Percentiles rank a stretch among this genome's conserved stretches.
Evolutionary conservation across 2,888 invertebrate genomes (phyloP).

Genomic region (Calliscelio sp.): DNA sequence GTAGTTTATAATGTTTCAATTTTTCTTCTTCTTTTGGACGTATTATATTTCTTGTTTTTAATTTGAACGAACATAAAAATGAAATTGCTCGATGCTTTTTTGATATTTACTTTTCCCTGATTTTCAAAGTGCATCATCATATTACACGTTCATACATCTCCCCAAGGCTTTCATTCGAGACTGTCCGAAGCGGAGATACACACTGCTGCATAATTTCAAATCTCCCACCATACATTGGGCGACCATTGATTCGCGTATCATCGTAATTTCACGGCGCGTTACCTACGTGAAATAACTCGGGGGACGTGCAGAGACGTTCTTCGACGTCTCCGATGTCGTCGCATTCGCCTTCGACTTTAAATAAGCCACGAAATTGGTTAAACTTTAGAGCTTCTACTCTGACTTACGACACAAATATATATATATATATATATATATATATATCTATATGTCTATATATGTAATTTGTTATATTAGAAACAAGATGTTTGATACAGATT

Average conservation of each 20-base stretch:
- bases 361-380: slow-evolving; percentile 86
- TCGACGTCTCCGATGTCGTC: slow-evolving; percentile 75
- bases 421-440: neutral
- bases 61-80: neutral
- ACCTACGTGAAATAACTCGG: slow-evolving; percentile 86
- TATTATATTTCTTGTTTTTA: neutral
- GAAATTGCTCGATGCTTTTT: slow-evolving; percentile 1
- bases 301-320: slow-evolving; percentile 79
- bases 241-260: slow-evolving; percentile 86
- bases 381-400: slow-evolving; percentile 79
- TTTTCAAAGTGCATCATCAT: slow-evolving; percentile 32
- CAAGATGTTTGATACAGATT: neutral
- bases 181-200: slow-evolving; percentile 66
- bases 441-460: too few species aligned
- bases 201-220: slow-evolving; percentile 70
- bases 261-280: slow-evolving; percentile 86
- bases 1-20: neutral
- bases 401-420: slow-evolving; percentile 27
- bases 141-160: slow-evolving; percentile 55
- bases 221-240: slow-evolving; percentile 77
- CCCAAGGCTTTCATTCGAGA: slow-evolving; percentile 67
- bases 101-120: slow-evolving; percentile 30
- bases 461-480: slow-evolving; percentile 54
- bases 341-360: slow-evolving; percentile 82
- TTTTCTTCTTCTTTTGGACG: neutral